Evolutionary conservation across 2,888 invertebrate species (phyloP), one percentile per base, ranked within the genome.

Genomic region (Isotomurus palustris): DNA sequence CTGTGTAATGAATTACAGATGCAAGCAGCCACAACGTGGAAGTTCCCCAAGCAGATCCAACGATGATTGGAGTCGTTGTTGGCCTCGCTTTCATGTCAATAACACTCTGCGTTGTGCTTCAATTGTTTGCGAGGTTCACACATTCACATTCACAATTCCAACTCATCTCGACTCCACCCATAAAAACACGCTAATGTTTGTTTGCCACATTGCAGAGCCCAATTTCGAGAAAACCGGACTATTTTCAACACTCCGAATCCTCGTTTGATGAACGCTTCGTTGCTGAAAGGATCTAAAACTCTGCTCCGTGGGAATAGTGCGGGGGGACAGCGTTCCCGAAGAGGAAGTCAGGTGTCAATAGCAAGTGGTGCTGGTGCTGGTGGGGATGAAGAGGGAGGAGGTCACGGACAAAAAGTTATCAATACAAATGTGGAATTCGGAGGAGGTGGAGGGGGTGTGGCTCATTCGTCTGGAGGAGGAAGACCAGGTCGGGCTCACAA

Each of bases 171-270:
- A n/a, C n/a, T 40, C 10, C 17, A 40, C 10, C 10, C 21, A 43
- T 22, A 17, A 8, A 43, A 43, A 19, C 14, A 8, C 6, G 5
- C 5, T 47, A 25, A 36, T 32, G 3, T 21, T 27, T 48, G 22
- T n/a, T 47, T 38, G 19, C 4, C 47, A 49, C 68, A 80, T 82
- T 56, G 1, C 28, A 92, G 92, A 76, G 92, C 92, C 28, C 83
- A 91, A 73, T 92, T 91, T 88, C 83, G 87, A 71, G 92, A 92
- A 73, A 91, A 90, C 75, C 83, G 92, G 25, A 90, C 91, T 32
- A 92, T 93, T 73, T 92, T 93, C 80, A 92, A 92, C 77, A 92
- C 92, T 50, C 91, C 92, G 27, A 92, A 92, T 76, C 91, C 93
- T 59, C 84, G 93, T 59, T 79, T 93, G 77, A 92, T 92, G 91